Evolutionary conservation across 2,888 invertebrate species (phyloP).

Genomic region (Nomada hirtipes): DNA sequence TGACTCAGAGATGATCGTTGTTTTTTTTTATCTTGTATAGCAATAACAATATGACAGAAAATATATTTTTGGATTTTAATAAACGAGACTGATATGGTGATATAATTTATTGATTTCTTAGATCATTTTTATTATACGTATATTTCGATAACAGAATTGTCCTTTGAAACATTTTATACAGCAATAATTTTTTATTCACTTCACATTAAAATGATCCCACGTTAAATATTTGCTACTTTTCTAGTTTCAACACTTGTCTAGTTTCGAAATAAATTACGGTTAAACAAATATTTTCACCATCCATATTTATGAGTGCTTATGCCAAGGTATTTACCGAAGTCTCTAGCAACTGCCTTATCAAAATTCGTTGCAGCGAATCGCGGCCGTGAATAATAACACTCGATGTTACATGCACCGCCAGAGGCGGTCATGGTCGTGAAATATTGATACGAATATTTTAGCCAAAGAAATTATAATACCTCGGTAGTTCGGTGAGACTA

Average conservation of each 20-base stretch:
- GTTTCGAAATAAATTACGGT: not conserved
- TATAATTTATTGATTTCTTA: not conserved
- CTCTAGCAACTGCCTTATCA: conserved; percentile 20
- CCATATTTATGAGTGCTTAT: conserved; percentile 44
- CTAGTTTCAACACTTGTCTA: not conserved
- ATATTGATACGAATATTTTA: conserved; percentile 49
- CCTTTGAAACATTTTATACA: not conserved
- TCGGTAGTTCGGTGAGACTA: not conserved
- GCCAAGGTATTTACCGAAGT: conserved; percentile 35
- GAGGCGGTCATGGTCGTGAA: conserved; percentile 52
- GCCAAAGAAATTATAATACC: conserved; percentile 14
- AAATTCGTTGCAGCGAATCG: conserved; percentile 45
- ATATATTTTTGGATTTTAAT: too few species aligned
- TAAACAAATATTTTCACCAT: conserved; percentile 19
- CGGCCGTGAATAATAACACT: conserved; percentile 41
- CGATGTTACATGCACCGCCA: conserved; percentile 33
- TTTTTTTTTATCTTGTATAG: too few species aligned
- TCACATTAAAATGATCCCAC: not conserved
- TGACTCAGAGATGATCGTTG: too few species aligned
- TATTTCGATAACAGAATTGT: not conserved
- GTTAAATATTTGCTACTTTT: not conserved
- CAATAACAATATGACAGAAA: too few species aligned
- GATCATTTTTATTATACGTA: not conserved
- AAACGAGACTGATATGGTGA: too few species aligned
- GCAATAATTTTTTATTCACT: not conserved